Conservation (phyloP, 2,113 vertebrate genomes). For the Catharus bicknelli region DNA sequence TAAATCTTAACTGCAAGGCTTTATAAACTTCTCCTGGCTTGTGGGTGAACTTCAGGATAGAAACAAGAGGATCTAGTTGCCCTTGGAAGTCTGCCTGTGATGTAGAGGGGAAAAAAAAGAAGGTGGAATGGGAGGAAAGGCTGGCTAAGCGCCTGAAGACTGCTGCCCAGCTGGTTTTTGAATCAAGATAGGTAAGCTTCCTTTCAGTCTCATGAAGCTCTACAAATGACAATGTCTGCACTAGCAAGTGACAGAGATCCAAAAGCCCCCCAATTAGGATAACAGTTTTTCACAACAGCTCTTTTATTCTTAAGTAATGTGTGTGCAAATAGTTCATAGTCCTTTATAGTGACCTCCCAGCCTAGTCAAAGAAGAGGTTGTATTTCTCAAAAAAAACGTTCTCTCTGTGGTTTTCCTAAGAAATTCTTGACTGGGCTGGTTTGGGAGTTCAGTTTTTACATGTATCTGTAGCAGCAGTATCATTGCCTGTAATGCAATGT, state of each 20-base stretch:
- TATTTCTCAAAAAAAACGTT: neutral
- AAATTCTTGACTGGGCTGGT: neutral
- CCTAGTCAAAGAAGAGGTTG: neutral
- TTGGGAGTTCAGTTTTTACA: neutral
- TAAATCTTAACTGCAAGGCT: conserved; percentile 28
- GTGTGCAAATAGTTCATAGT: neutral
- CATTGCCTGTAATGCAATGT: neutral
- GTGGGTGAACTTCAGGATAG: neutral
- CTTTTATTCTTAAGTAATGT: neutral
- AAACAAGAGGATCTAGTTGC: neutral
- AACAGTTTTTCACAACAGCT: neutral
- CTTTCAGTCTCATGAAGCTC: neutral
- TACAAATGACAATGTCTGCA: rapidly evolving
- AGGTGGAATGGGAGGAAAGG: neutral
- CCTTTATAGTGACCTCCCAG: neutral
- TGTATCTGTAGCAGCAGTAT: neutral
- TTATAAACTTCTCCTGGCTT: neutral
- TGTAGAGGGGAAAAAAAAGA: neutral
- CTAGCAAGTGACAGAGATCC: neutral
- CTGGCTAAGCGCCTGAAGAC: neutral
- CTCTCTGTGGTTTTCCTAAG: neutral
- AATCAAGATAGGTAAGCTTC: neutral
- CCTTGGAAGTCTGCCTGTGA: neutral
- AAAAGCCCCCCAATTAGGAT: neutral
- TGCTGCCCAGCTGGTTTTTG: neutral